These are phyloP conservation scores for Sardina pilchardus DNA, from an alignment of 2,113 vertebrate species.

Conservation along the genomic window DNA sequence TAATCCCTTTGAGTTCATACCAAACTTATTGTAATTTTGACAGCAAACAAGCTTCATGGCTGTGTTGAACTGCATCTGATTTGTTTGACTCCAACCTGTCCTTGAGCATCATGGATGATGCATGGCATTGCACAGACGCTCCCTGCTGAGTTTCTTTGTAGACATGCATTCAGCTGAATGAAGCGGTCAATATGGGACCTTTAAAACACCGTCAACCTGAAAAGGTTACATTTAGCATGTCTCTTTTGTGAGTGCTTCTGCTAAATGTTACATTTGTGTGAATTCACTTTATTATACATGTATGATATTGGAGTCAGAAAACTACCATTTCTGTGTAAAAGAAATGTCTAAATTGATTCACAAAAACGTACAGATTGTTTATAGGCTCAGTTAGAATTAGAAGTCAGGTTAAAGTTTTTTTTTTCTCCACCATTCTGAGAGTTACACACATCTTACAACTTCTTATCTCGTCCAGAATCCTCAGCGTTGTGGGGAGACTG, in stretches of 20 bases:
- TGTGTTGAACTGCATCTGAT: neutral
- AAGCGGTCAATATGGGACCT: neutral
- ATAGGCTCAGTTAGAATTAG: neutral
- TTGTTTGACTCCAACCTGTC: neutral
- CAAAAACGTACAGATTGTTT: neutral
- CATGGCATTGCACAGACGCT: neutral
- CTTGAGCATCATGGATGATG: neutral
- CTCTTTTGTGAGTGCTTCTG: neutral
- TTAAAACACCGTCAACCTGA: neutral
- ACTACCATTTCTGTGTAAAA: neutral
- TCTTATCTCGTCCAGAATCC: neutral
- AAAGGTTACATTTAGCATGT: neutral
- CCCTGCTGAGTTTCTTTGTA: neutral
- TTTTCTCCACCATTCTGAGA: neutral
- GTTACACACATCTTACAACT: neutral
- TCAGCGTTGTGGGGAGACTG: conserved; percentile 35
- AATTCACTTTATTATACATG: neutral
- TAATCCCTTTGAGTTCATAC: neutral
- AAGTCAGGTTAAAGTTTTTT: neutral
- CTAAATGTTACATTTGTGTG: neutral
- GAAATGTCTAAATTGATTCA: neutral
- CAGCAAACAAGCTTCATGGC: neutral
- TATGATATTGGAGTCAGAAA: neutral
- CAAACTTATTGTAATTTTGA: neutral
- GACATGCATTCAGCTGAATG: neutral